These are phyloP conservation scores for Mormyrus iriodes DNA, from an alignment of 2,113 vertebrate genomes.

Conservation along the genomic window DNA sequence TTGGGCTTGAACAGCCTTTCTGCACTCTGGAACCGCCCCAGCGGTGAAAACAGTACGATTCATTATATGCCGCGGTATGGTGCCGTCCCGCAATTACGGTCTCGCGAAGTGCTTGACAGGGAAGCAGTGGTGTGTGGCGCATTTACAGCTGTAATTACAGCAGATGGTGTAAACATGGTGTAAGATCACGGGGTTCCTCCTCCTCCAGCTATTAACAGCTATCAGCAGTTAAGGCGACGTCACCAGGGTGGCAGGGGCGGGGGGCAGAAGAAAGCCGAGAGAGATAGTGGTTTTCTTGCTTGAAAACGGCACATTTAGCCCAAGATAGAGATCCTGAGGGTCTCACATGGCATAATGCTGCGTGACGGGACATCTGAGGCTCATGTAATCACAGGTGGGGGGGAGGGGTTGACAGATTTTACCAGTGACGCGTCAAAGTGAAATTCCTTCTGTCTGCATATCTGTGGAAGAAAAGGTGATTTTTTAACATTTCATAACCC, in stretches of 20 bases:
- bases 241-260: background rate
- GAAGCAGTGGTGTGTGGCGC: background rate
- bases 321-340: background rate
- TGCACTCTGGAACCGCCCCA: background rate
- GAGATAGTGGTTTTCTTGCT: constrained; percentile 21
- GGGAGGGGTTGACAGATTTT: background rate
- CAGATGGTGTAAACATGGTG: constrained; percentile 17
- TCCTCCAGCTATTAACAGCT: background rate
- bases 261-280: constrained; percentile 17
- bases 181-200: background rate
- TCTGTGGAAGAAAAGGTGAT: background rate
- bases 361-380: background rate
- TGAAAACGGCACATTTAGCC: background rate
- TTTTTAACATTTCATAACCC: background rate
- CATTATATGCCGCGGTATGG: background rate
- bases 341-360: background rate
- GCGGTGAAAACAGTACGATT: background rate
- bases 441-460: background rate
- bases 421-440: background rate
- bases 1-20: background rate
- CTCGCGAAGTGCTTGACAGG: background rate
- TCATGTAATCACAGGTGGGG: too few relatives aligned
- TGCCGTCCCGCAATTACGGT: background rate
- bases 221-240: background rate
- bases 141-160: constrained; percentile 6